Evolutionary conservation across 2,113 vertebrate species (phyloP).

Genomic region (Perca flavescens): DNA sequence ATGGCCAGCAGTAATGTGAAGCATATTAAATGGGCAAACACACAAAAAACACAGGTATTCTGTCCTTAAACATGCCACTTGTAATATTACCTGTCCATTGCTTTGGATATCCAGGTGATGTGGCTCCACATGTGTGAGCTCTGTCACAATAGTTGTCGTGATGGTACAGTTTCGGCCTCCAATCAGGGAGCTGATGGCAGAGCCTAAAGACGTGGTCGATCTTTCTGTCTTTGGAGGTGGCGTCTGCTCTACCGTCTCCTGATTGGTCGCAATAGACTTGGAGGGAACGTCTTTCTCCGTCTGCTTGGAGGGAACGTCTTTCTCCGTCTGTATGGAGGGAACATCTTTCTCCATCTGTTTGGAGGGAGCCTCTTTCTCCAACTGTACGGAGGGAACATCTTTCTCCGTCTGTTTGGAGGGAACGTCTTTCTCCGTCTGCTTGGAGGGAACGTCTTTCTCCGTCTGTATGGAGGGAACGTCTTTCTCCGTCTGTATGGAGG

Average conservation of each 20-base stretch:
- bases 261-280: conserved; percentile 22
- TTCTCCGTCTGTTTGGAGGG: conserved; percentile 14
- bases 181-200: conserved; percentile 76
- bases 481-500: conserved; percentile 13
- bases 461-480: not conserved
- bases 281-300: conserved; percentile 18
- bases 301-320: not conserved
- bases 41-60: not conserved
- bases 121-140: conserved; percentile 78
- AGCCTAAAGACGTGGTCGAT: conserved; percentile 40
- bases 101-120: conserved; percentile 48
- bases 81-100: conserved; percentile 66
- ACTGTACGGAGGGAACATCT: not conserved
- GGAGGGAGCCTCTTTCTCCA: not conserved
- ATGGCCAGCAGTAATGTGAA: not conserved
- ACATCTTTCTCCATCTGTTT: not conserved
- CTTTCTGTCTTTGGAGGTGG: conserved; percentile 33
- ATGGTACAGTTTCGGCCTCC: conserved; percentile 77
- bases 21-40: not conserved
- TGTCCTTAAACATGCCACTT: not conserved
- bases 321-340: not conserved
- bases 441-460: not conserved
- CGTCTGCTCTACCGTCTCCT: conserved; percentile 26
- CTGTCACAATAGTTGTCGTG: conserved; percentile 84
- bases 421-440: not conserved